Percentiles rank a stretch among this genome's conserved stretches.
Conservation (phyloP, 2,797 vertebrate species). For the Oreonectes daqikongensis region DNA sequence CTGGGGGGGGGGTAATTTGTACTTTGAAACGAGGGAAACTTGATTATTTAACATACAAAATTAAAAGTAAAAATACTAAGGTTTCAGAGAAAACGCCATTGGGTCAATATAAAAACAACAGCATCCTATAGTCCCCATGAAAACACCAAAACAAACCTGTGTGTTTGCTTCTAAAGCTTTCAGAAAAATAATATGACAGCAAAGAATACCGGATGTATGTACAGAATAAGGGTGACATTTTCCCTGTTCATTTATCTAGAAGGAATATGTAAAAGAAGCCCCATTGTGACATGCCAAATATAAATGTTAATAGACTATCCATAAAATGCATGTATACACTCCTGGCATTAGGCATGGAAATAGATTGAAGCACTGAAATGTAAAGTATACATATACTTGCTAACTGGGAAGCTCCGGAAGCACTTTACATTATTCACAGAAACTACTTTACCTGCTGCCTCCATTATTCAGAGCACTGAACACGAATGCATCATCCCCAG, state of each 20-base stretch:
- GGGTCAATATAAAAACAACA: too few relatives aligned
- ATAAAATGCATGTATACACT: conserved; percentile 11
- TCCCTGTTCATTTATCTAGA: conserved; percentile 6
- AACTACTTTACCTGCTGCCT: conserved; percentile 48
- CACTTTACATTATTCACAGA: conserved; percentile 44
- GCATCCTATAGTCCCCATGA: too few relatives aligned
- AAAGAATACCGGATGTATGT: background rate
- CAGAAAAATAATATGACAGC: background rate
- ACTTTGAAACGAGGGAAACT: too few relatives aligned
- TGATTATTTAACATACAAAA: too few relatives aligned
- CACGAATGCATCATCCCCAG: conserved; percentile 42
- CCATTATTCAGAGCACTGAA: conserved; percentile 27
- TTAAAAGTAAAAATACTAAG: too few relatives aligned
- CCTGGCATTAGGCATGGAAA: background rate
- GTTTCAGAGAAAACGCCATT: too few relatives aligned
- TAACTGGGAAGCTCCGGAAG: background rate
- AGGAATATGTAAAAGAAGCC: conserved; percentile 37
- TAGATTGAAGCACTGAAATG: conserved; percentile 21
- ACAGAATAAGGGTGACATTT: background rate
- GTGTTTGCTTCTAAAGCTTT: background rate
- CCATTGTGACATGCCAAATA: conserved; percentile 15
- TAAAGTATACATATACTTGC: conserved; percentile 13
- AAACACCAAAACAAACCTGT: background rate
- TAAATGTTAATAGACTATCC: conserved; percentile 33
- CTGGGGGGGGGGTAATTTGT: too few relatives aligned